These are phyloP conservation scores for Hirtodrosophila histrioides DNA, from an alignment of 2,888 invertebrate genomes.

Conservation along the genomic window DNA sequence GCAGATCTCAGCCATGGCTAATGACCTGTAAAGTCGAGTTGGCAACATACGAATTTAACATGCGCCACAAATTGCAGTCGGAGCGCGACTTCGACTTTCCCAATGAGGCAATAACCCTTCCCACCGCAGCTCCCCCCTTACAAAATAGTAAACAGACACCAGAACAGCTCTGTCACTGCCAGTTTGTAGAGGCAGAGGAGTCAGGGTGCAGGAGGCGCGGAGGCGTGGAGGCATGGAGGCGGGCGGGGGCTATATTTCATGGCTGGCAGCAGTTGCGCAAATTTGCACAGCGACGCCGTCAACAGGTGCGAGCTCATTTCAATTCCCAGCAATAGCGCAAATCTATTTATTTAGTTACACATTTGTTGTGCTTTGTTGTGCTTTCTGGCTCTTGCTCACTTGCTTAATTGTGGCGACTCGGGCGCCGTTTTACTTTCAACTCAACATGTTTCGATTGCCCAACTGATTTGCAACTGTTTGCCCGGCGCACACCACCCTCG, in stretches of 20 bases:
- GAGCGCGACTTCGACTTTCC: conserved; percentile 34
- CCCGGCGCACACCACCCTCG: conserved; percentile 28
- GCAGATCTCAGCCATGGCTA: conserved; percentile 25
- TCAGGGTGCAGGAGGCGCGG: background rate
- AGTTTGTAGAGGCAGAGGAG: conserved; percentile 2
- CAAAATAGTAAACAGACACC: conserved; percentile 41
- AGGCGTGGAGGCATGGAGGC: background rate
- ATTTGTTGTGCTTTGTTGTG: conserved; percentile 40
- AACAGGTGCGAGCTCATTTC: conserved; percentile 70
- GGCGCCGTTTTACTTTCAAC: conserved; percentile 43
- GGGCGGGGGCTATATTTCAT: conserved; percentile 6
- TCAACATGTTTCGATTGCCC: conserved; percentile 48
- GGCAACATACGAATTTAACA: conserved; percentile 35
- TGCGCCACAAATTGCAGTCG: conserved; percentile 32
- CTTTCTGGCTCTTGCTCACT: conserved; percentile 2
- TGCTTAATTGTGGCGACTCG: conserved; percentile 31
- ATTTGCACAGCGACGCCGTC: conserved; percentile 63
- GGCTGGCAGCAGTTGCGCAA: conserved; percentile 66
- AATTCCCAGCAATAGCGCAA: conserved; percentile 44
- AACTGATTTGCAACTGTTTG: conserved; percentile 48
- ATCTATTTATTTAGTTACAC: conserved; percentile 70
- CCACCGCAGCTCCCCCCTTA: no score
- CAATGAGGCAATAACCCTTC: conserved; percentile 18
- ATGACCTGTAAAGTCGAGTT: conserved; percentile 42
- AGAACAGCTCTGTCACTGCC: conserved; percentile 25